Evolutionary conservation across 2,888 invertebrate species (phyloP), one percentile per base, ranked within the genome.

Genomic region (Cotesia congregata): DNA sequence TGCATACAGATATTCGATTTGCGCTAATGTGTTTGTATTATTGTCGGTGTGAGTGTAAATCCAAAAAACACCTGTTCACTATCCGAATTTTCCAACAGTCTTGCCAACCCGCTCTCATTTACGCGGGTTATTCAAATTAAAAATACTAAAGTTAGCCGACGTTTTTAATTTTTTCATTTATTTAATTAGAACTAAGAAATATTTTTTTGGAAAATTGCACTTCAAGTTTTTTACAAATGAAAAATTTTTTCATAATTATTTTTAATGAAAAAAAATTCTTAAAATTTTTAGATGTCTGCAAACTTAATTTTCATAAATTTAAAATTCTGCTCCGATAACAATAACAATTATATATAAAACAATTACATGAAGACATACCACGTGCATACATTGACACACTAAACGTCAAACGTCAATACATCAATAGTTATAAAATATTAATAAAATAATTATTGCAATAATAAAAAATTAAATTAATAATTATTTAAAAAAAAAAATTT

Each of bases 31-130:
- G 69, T 76, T 41, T 74, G 50, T 78, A 61, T 64, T 71, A 61
- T 75, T n/a, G 59, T 40, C 67, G 60, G 30, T 39, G 65, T 30
- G 30, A 30, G 30, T 67, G 91, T 91, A 85, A 86, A 86, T 92
- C 92, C 92, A 92, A 92, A 91, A 93, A 94, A 94, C 94, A 94
- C 94, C 94, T 94, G 94, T 94, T 94, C 92, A 90, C 91, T 91
- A 89, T 90, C 90, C 90, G 90, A 92, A 92, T 93, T 94, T 94
- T 93, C 94, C 92, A 92, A 93, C 91, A 91, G 91, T 91, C 88
- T 85, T 87, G 90, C 91, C 92, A 92, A 91, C 91, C 79, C 20
- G 17, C 39, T 17, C 59, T 61, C 9, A 6, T 69, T 6, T 61
- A 9, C 59, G 77, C 77, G 77, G 73, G 64, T 4, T 38, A 76